Base-by-base conservation (phyloP, 2,888 invertebrate species). In the Petrophora chlorosata region DNA sequence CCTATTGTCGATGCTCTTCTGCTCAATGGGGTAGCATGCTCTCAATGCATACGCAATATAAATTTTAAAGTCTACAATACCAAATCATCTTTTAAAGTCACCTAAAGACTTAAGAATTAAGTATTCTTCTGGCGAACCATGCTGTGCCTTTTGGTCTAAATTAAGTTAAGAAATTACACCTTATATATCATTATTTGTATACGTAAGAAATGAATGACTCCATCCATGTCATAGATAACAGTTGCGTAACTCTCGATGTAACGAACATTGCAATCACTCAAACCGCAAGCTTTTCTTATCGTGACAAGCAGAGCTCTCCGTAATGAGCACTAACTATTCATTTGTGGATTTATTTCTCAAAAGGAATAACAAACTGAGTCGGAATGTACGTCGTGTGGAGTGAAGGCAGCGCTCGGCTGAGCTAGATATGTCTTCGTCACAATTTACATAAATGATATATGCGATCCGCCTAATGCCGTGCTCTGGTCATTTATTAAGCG, bases 401-500 rank as follows among this genome's bases (percentile, higher is more conserved):
- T 79, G 80, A 76, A 83, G 82, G 81, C 82, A 79, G 73, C 75
- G 71, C 60, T 60, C 67, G 68, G 70, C 75, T 76, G 77, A 75
- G 80, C 80, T 82, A 85, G 84, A 90, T 90, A 89, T 88, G 86
- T 90, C 90, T 90, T 90, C 90, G 90, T 90, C 90, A 89, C 72
- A 85, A 89, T 90, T 89, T 89, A 90, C 90, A 90, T 89, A 89
- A 89, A 90, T 90, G 90, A 90, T 90, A 73, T 85, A 89, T 89
- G 83, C 67, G 85, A 82, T 81, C 82, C 86, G 90, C 86, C 90
- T 89, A 90, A 89, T 89, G 74, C 82, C 65, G 78, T 69, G 80
- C 79, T 64, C 65, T 74, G 82, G 84, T 87, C 86, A 90, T 90
- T 90, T 90, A 88, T 89, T 79, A 90, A 78, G 74, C 76, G 68